These are phyloP conservation scores for Branchinecta lynchi DNA, from an alignment of 1,140 invertebrate species.

Conservation along the genomic window DNA sequence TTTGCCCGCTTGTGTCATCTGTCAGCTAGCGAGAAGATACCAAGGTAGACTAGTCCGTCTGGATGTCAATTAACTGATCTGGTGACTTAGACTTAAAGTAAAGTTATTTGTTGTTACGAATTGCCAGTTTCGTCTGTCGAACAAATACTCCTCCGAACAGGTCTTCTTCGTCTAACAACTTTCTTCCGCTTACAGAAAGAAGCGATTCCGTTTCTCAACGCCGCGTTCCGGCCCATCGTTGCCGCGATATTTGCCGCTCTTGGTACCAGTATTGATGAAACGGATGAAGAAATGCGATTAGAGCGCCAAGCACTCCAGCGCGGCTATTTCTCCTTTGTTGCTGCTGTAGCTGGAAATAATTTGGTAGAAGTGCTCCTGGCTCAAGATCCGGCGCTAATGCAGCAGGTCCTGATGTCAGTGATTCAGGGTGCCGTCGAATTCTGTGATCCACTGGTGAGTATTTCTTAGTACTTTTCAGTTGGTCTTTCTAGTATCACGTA, in stretches of 20 bases:
- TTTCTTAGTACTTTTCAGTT: not conserved
- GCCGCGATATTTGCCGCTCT: constrained; percentile 35
- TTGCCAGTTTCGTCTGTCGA: too few species aligned
- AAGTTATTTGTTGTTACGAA: too few species aligned
- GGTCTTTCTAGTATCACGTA: not conserved
- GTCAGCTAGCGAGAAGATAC: too few species aligned
- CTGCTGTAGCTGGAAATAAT: constrained; percentile 36
- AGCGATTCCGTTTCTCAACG: constrained; percentile 38
- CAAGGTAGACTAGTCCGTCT: not conserved
- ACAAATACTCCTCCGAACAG: not conserved
- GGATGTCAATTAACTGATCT: not conserved
- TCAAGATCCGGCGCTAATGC: constrained; percentile 29
- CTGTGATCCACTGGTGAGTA: constrained; percentile 37
- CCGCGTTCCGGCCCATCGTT: constrained; percentile 40
- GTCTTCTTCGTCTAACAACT: not conserved
- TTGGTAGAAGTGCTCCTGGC: constrained; percentile 36
- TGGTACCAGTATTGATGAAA: constrained; percentile 32
- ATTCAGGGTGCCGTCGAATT: constrained; percentile 39
- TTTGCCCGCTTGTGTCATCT: too few species aligned
- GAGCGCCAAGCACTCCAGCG: constrained; percentile 38
- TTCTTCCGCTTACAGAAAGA: constrained; percentile 33
- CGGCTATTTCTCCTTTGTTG: constrained; percentile 40
- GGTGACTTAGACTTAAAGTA: not conserved
- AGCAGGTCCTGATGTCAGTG: constrained; percentile 36
- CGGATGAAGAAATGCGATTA: constrained; percentile 35